Evolutionary conservation across 2,888 invertebrate species (phyloP).

Genomic region (Drosophila kuntzei): DNA sequence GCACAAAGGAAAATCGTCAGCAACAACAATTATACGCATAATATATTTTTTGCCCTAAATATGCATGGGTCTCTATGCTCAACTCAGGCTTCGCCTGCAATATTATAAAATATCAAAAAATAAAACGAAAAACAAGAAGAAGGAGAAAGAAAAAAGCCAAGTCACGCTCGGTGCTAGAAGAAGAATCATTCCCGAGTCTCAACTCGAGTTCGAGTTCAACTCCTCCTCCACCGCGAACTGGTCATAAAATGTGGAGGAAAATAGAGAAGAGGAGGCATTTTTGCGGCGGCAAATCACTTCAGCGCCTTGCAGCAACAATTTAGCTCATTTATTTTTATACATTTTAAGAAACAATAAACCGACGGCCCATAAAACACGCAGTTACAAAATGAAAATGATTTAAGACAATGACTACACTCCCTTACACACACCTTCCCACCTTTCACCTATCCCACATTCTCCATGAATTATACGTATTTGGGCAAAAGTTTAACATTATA

Average conservation of each 20-base stretch:
- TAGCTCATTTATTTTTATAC: constrained; percentile 80
- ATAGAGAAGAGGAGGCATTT: constrained; percentile 27
- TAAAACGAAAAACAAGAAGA: not conserved
- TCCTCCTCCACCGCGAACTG: constrained; percentile 20
- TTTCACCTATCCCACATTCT: not conserved
- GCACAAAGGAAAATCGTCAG: constrained; percentile 30
- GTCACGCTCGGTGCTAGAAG: constrained; percentile 39
- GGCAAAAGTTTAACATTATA: constrained; percentile 72
- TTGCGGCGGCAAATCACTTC: constrained; percentile 67
- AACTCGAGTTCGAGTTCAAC: constrained; percentile 13
- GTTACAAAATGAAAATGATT: constrained; percentile 78
- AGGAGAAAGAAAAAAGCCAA: constrained; percentile 19
- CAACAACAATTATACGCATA: constrained; percentile 79
- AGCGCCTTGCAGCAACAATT: constrained; percentile 69
- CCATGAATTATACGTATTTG: constrained; percentile 52
- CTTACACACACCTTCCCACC: not conserved
- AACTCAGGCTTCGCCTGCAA: constrained; percentile 1
- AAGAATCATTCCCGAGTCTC: constrained; percentile 8
- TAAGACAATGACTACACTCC: constrained; percentile 57
- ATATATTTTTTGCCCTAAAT: constrained; percentile 75
- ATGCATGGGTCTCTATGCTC: constrained; percentile 39
- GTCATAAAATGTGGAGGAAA: constrained; percentile 56
- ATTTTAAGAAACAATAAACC: constrained; percentile 80
- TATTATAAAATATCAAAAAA: constrained; percentile 24
- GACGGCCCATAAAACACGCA: constrained; percentile 78